These are phyloP conservation scores for Hippolais icterina DNA, from an alignment of 2,113 vertebrate genomes.

Conservation along the genomic window DNA sequence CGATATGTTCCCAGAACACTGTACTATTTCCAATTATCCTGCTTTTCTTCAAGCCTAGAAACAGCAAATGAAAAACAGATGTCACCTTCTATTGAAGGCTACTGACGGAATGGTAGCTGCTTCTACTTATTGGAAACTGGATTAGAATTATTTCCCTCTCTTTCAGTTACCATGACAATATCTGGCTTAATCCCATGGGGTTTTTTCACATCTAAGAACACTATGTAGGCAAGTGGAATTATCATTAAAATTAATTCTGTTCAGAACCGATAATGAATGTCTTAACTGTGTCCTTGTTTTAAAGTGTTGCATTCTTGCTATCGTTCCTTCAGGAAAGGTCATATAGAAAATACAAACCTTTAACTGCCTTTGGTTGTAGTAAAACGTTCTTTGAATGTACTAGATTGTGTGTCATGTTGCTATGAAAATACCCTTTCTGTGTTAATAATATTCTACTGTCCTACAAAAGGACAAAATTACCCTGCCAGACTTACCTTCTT, in stretches of 20 bases:
- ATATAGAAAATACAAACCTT: neutral
- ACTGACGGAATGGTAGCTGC: slow-evolving; percentile 67
- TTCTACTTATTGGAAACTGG: slow-evolving; percentile 70
- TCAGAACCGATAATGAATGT: slow-evolving; percentile 44
- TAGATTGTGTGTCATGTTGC: neutral
- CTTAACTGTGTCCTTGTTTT: slow-evolving; percentile 11
- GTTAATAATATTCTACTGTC: neutral
- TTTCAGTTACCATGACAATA: slow-evolving; percentile 76
- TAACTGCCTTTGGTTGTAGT: neutral
- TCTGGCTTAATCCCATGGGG: slow-evolving; percentile 64
- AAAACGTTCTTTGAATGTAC: neutral
- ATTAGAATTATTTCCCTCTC: slow-evolving; percentile 67
- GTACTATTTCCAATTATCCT: slow-evolving; percentile 74
- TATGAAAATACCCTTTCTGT: neutral
- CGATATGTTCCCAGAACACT: slow-evolving; percentile 73
- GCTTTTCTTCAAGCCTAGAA: slow-evolving; percentile 72
- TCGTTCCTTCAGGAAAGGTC: neutral
- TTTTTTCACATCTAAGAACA: slow-evolving; percentile 50
- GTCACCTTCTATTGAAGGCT: slow-evolving; percentile 70
- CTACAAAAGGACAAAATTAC: neutral
- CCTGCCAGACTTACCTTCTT: neutral
- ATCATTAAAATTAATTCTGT: slow-evolving; percentile 61
- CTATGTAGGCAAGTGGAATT: slow-evolving; percentile 62
- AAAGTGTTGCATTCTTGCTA: slow-evolving; percentile 1
- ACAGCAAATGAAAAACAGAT: slow-evolving; percentile 80